These are phyloP conservation scores for Megaustenia siamemsis DNA, from an alignment of 2,888 invertebrate species.

Conservation along the genomic window DNA sequence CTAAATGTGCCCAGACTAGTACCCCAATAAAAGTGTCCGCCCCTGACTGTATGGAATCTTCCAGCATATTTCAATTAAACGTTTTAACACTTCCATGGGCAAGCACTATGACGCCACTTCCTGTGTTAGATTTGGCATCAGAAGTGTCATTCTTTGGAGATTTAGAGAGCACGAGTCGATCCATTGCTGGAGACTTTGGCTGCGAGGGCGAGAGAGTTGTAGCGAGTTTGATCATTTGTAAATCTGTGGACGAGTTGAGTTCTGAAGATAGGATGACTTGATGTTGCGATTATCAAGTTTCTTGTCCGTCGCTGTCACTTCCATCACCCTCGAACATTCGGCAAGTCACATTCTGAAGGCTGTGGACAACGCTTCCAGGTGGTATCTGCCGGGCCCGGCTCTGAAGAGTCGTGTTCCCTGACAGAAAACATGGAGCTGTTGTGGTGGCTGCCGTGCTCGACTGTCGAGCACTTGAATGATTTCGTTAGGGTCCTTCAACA, in stretches of 20 bases:
- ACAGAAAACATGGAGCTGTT: conserved; percentile 55
- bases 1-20: neutral
- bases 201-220: conserved; percentile 47
- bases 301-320: conserved; percentile 49
- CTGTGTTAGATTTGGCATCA: neutral
- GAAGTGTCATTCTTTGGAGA: neutral
- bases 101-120: neutral
- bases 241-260: conserved; percentile 42
- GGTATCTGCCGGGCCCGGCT: conserved; percentile 59
- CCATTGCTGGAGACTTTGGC: neutral
- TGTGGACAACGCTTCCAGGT: conserved; percentile 53
- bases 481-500: conserved; percentile 61
- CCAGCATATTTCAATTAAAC: conserved; percentile 52
- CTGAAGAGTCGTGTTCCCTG: conserved; percentile 38
- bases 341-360: conserved; percentile 49
- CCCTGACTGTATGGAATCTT: neutral
- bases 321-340: conserved; percentile 51
- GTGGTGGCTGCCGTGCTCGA: conserved; percentile 58
- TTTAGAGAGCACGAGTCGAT: neutral
- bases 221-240: conserved; percentile 57
- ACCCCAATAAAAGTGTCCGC: neutral
- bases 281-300: conserved; percentile 58
- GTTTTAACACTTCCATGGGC: conserved; percentile 39
- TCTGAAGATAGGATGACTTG: conserved; percentile 49
- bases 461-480: conserved; percentile 55